Base-by-base conservation (phyloP, 2,797 vertebrate genomes). In the Notoglanidium macrostoma region DNA sequence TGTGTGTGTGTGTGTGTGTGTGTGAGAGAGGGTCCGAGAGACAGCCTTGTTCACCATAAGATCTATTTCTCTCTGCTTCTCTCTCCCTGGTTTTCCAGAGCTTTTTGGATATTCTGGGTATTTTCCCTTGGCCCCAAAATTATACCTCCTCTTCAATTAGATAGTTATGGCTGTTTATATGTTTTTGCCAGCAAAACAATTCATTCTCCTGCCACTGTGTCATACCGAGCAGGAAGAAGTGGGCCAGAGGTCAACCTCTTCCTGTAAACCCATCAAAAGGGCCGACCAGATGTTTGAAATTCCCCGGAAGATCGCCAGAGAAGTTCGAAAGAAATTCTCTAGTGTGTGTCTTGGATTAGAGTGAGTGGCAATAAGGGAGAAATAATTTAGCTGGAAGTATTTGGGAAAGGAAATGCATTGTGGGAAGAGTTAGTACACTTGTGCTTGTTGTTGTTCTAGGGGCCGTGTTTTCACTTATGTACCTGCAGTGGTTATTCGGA, bases 281-380 rank as follows among this genome's bases (percentile, higher is more conserved):
- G 89, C 49, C 83, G 92, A 88, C 92, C 94, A 95, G 93, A 94
- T 95, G 95, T 94, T 92, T 94, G 87, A 93, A 92, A 94, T 93
- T 93, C 93, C 92, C 87, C 29, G 89, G 26, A 55, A 88, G 82
- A 49, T 85, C 19, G 44, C 68, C 65, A 79, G 57, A 78, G 76
- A 79, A 83, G 49, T 90, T 79, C 12, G 0, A 54, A 67, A 67
- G 77, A 79, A 85, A 54, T 32, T 65, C 49, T 15, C 32, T 12
- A 32, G 51, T 51, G 80, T 59, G 14, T 84, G 67, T 68, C 70
- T 83, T 72, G n/a, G n/a, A 67, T 40, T 61, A 15, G 67, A 78
- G 59, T 23, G 49, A 51, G 19, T 26, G 51, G 79, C 21, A 19
- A 7, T 73, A 80, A 2, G 82, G 9, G 19, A 79, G n/a, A 85